Evolutionary conservation across 2,113 vertebrate species (phyloP).

Genomic region (Irena cyanogastra): DNA sequence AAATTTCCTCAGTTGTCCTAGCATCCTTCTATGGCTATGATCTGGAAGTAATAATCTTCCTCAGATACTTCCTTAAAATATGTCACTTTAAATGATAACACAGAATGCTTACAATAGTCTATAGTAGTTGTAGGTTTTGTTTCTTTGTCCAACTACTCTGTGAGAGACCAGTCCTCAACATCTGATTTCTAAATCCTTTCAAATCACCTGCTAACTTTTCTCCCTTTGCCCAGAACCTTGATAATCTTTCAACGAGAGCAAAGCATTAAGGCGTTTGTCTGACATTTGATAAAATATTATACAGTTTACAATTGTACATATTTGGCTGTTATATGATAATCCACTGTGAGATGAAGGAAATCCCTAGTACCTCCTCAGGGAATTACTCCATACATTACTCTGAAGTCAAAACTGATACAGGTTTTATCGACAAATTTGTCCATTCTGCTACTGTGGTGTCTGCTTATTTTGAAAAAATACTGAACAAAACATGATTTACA

Average conservation of each 20-base stretch:
- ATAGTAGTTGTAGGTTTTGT: background rate
- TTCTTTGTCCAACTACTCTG: background rate
- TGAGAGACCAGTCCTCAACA: background rate
- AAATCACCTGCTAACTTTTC: background rate
- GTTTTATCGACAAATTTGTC: background rate
- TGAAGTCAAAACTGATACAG: background rate
- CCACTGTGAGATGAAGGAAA: background rate
- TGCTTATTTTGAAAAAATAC: background rate
- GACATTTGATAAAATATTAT: background rate
- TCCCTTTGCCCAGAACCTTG: background rate
- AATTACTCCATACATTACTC: background rate
- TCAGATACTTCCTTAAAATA: background rate
- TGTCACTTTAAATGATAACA: background rate
- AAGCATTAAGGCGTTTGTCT: background rate
- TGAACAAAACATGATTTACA: background rate
- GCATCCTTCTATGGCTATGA: background rate
- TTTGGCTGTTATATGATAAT: background rate
- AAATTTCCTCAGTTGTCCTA: background rate
- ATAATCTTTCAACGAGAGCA: background rate
- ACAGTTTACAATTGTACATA: background rate
- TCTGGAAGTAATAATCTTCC: background rate
- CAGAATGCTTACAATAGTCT: background rate
- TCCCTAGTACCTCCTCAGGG: background rate
- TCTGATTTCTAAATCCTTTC: background rate
- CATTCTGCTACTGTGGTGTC: background rate